phyloP scores from a whole-genome alignment of 1,140 invertebrate species.

The Drosophila truncata region DNA sequence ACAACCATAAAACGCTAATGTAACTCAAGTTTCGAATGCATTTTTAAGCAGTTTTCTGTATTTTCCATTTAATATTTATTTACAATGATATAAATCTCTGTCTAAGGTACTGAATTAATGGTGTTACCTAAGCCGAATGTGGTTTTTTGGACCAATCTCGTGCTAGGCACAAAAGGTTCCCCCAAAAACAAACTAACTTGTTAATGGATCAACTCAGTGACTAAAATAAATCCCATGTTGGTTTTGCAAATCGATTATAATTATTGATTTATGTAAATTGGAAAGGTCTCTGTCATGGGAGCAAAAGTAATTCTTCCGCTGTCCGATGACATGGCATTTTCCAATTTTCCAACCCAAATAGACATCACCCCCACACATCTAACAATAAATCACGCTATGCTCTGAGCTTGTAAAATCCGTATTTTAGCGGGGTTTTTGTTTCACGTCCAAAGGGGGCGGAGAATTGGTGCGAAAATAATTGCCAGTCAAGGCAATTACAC shows the following conservation, averaged over 20 bases:
- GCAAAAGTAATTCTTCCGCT: constrained; percentile 23
- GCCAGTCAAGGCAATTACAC: constrained; percentile 47
- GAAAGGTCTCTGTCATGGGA: constrained; percentile 11
- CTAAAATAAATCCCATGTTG: constrained; percentile 8
- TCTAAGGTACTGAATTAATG: constrained; percentile 18
- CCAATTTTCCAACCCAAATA: not conserved
- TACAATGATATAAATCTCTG: not conserved
- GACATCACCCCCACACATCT: not conserved
- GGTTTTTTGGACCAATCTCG: constrained; percentile 14
- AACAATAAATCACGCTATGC: constrained; percentile 30
- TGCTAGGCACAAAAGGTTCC: constrained; percentile 38
- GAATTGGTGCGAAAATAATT: constrained; percentile 54
- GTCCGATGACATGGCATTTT: constrained; percentile 27
- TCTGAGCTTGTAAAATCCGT: constrained; percentile 8
- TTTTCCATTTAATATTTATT: not conserved
- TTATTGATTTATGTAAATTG: constrained; percentile 35
- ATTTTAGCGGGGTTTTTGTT: constrained; percentile 25
- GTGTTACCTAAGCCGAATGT: constrained; percentile 27
- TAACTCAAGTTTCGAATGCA: not conserved
- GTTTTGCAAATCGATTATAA: constrained; percentile 26
- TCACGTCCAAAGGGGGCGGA: constrained; percentile 19
- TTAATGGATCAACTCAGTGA: constrained; percentile 33
- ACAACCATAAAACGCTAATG: not conserved
- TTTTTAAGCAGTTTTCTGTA: not conserved
- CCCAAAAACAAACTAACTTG: constrained; percentile 2